These are phyloP conservation scores for Myathropa florea DNA, from an alignment of 2,888 invertebrate species.

Conservation along the genomic window DNA sequence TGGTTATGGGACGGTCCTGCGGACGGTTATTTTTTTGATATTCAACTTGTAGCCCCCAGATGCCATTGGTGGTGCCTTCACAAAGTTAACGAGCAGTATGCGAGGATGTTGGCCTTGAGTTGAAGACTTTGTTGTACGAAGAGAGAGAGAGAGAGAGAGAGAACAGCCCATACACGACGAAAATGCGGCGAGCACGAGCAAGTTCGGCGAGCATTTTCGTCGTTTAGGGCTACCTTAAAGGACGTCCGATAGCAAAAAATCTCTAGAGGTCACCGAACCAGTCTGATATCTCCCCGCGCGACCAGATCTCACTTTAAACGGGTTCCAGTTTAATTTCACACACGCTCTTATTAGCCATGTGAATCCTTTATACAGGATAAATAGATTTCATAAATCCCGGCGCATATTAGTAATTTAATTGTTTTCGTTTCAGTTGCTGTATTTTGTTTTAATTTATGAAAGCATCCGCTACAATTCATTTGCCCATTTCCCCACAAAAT, in stretches of 20 bases:
- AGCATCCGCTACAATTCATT: conserved; percentile 12
- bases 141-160: too few relatives aligned
- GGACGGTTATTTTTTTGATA: neutral
- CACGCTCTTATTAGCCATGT: neutral
- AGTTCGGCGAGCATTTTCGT: too few relatives aligned
- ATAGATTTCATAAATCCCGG: neutral
- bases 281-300: neutral
- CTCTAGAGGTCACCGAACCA: neutral
- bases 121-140: too few relatives aligned
- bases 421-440: neutral
- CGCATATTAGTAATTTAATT: neutral
- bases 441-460: neutral
- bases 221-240: too few relatives aligned
- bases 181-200: too few relatives aligned
- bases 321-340: neutral
- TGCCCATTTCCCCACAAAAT: conserved; percentile 1
- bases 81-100: neutral
- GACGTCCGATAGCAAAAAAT: neutral
- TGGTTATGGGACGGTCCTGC: neutral
- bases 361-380: neutral
- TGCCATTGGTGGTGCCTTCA: neutral
- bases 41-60: neutral
- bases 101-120: neutral
- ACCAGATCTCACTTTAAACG: neutral
- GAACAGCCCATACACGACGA: too few relatives aligned